Conservation (phyloP, 2,888 invertebrate species). For the Melanostoma scalare region DNA sequence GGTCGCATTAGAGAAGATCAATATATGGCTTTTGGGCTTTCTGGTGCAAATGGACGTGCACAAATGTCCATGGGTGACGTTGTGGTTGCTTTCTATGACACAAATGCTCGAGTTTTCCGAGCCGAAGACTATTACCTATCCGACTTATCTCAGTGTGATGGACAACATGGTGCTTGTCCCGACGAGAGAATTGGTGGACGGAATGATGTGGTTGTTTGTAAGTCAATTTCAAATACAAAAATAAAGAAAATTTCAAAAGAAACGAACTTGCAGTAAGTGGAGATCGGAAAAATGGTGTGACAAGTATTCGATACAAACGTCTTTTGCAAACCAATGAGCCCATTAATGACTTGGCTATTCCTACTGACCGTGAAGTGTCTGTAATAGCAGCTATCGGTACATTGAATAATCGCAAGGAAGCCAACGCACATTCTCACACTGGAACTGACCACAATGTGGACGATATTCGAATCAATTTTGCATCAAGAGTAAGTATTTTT, state of each 20-base stretch:
- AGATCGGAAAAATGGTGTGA: constrained; percentile 89
- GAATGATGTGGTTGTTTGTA: constrained; percentile 88
- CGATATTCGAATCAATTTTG: constrained; percentile 91
- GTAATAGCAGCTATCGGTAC: constrained; percentile 95
- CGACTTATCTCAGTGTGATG: constrained; percentile 91
- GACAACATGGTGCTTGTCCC: constrained; percentile 92
- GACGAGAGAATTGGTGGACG: constrained; percentile 91
- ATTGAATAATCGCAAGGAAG: constrained; percentile 90
- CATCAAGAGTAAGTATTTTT: constrained; percentile 82
- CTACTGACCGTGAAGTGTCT: constrained; percentile 87
- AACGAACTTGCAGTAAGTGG: constrained; percentile 85
- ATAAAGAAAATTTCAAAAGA: background rate
- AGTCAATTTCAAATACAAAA: constrained; percentile 54
- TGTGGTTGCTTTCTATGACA: constrained; percentile 90
- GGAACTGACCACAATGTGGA: constrained; percentile 81
- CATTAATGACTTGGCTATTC: constrained; percentile 87
- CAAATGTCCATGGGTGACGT: constrained; percentile 93
- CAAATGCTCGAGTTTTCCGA: constrained; percentile 84
- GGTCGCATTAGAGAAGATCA: constrained; percentile 91
- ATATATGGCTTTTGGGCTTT: constrained; percentile 94
- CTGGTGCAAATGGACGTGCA: constrained; percentile 88
- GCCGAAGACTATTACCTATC: constrained; percentile 94
- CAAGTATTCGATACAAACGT: constrained; percentile 90
- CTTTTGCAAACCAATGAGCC: constrained; percentile 90
- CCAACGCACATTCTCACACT: constrained; percentile 89